Evolutionary conservation across 2,797 vertebrate genomes (phyloP), one percentile per base, ranked within the genome.

Genomic region (Cottoperca gobio): DNA sequence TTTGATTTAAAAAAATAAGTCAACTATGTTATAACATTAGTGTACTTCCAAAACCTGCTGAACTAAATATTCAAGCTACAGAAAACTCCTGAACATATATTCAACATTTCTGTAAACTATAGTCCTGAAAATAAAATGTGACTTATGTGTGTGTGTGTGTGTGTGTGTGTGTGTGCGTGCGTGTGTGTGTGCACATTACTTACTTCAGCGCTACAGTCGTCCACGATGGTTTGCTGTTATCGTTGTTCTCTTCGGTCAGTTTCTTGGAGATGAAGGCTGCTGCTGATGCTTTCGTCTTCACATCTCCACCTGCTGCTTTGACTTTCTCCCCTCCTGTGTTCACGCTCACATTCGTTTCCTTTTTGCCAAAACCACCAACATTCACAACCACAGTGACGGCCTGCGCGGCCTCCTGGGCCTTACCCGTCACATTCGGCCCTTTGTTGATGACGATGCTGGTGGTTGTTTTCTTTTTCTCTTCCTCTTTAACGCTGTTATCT

Each of bases 221-320:
- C 89, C 88, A 76, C 0, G 37, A 0, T 1, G 86, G 84, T 10
- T 81, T 91, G 4, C 31, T 88, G 76, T 73, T 89, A 71, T 89
- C 91, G 73, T 81, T 88, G 73, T 79, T 93, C 52, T 92, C 92
- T 76, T 93, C 92, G 0, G 62, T 0, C 69, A 94, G 80, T 73
- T 89, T 93, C 74, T 94, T 95, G 17, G 91, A 91, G 58, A 98
- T 95, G 21, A 94, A 74, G 2, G 86, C 86, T 0, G 81, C 89
- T 19, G 90, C 91, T 14, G 76, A 48, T 13, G 89, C 81, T 70
- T 91, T 90, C 0, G 62, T 31, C 40, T 80, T 89, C 2, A 52
- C 19, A 28, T 43, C 52, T 52, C 4, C 40, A 19, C 1, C 57
- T 0, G 46, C 67, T 6, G 71, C 13, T 81, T 78, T 83, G 17